Evolutionary conservation across 2,797 vertebrate species (phyloP).

Genomic region (Leuciscus waleckii): DNA sequence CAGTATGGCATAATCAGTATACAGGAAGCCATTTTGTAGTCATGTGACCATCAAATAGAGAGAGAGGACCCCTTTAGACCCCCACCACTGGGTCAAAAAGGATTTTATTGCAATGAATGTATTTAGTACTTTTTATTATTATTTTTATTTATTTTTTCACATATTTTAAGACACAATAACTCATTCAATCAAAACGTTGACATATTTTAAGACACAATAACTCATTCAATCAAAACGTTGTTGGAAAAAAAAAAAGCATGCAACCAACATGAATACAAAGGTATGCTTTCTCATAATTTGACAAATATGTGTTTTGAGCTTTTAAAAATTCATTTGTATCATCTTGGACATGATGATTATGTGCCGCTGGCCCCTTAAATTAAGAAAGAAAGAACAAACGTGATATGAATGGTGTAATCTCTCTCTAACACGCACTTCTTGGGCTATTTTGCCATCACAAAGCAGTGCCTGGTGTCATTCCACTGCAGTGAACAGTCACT

Average conservation of each 20-base stretch:
- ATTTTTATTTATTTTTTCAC: not conserved
- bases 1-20: not conserved
- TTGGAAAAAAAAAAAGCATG: no score
- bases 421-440: not conserved
- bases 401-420: not conserved
- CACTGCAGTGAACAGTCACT: conserved; percentile 36
- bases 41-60: not conserved
- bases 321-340: fast-evolving
- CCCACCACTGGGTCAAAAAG: not conserved
- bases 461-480: conserved; percentile 25
- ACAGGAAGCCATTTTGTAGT: not conserved
- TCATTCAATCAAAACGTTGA: not conserved
- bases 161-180: no score
- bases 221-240: not conserved
- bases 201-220: no score
- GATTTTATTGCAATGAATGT: not conserved
- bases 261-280: no score
- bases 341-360: not conserved
- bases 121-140: not conserved
- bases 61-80: not conserved
- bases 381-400: not conserved
- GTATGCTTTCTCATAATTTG: not conserved
- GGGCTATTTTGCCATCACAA: conserved; percentile 13
- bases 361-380: no score
- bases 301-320: no score